Conservation (phyloP, 2,888 invertebrate genomes). For the Coleophora deauratella region DNA sequence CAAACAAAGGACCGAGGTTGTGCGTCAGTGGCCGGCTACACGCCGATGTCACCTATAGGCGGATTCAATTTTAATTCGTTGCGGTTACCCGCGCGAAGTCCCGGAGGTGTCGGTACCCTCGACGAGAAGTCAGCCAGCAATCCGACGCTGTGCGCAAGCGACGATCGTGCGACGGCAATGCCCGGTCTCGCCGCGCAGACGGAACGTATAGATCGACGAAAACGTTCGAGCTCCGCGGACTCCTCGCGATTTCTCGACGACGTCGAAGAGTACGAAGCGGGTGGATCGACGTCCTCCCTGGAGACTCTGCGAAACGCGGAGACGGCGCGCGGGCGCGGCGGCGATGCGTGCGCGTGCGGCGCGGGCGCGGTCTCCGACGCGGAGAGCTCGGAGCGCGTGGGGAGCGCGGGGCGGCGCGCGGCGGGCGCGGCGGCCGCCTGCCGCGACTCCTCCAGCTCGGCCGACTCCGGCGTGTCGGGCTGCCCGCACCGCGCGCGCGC, state of each 20-base stretch:
- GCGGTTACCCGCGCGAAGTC: slow-evolving; percentile 45
- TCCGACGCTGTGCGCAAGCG: slow-evolving; percentile 74
- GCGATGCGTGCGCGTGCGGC: slow-evolving; percentile 35
- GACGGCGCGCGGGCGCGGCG: slow-evolving; percentile 41
- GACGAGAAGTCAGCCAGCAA: slow-evolving; percentile 80
- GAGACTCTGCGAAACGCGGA: slow-evolving; percentile 61
- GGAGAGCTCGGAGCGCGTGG: slow-evolving; percentile 51
- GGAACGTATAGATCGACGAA: slow-evolving; percentile 10
- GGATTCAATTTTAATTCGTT: slow-evolving; percentile 53
- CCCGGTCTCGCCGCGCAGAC: slow-evolving; percentile 5
- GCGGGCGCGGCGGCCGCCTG: slow-evolving; percentile 79
- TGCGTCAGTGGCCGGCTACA: slow-evolving; percentile 70
- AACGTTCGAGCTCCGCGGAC: slow-evolving; percentile 83
- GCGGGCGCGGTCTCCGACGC: slow-evolving; percentile 48
- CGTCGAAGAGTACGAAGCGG: slow-evolving; percentile 66
- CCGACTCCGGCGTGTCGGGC: slow-evolving; percentile 85
- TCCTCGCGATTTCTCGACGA: slow-evolving; percentile 80
- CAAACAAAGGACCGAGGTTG: slow-evolving; percentile 1
- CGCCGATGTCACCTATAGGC: slow-evolving; percentile 83
- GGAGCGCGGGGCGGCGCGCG: slow-evolving; percentile 20
- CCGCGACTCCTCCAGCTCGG: slow-evolving; percentile 86
- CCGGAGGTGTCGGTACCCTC: slow-evolving; percentile 38
- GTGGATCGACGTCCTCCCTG: slow-evolving; percentile 60
- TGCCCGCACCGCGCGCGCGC: slow-evolving; percentile 75
- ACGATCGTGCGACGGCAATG: slow-evolving; percentile 15